These are phyloP conservation scores for Sinotaia quadrata DNA, from an alignment of 2,888 invertebrate species.

Conservation along the genomic window DNA sequence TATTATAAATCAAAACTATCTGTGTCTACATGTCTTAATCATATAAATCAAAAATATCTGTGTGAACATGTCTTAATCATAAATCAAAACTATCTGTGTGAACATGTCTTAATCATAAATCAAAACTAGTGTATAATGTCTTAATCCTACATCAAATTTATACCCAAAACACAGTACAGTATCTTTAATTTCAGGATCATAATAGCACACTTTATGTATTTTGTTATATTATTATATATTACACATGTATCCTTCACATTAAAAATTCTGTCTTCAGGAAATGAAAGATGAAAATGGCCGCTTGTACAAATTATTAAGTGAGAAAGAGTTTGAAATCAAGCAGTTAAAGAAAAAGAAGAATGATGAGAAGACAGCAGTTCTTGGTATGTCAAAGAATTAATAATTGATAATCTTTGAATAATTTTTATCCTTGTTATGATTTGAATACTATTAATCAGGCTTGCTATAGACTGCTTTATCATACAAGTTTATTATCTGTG, in stretches of 20 bases:
- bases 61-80: background rate
- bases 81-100: background rate
- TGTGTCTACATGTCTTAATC: background rate
- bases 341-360: constrained; percentile 67
- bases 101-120: background rate
- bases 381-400: constrained; percentile 37
- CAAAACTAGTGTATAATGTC: no score
- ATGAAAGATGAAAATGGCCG: constrained; percentile 72
- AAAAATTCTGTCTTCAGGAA: constrained; percentile 45
- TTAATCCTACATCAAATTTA: no score
- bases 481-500: no score
- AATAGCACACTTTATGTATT: background rate
- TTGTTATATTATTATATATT: background rate
- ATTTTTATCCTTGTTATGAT: no score
- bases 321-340: constrained; percentile 70
- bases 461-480: no score
- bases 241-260: background rate
- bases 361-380: constrained; percentile 55
- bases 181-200: no score
- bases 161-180: no score
- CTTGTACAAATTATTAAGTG: constrained; percentile 70
- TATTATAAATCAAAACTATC: background rate
- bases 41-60: background rate
- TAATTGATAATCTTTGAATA: background rate
- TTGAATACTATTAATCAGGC: no score